A percentile compares a stretch with the other conserved stretches of the same genome.
These are phyloP conservation scores for Scytalopus superciliaris DNA, from an alignment of 2,113 vertebrate species.

Conservation along the genomic window DNA sequence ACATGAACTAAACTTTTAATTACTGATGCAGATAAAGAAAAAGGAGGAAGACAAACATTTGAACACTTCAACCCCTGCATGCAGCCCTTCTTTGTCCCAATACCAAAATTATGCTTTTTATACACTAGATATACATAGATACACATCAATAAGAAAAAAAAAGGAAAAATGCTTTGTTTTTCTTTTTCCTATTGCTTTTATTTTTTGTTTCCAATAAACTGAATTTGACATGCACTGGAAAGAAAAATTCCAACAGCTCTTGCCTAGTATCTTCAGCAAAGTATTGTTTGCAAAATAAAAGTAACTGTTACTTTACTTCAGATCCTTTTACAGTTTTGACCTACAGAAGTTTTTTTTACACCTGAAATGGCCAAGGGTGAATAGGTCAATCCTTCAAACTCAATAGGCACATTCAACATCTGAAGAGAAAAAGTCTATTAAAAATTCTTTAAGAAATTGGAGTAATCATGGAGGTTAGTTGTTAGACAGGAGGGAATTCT, in stretches of 20 bases:
- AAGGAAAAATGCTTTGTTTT: background rate
- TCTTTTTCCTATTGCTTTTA: background rate
- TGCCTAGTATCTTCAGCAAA: background rate
- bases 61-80: background rate
- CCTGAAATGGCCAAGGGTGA: constrained; percentile 5
- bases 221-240: background rate
- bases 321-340: constrained; percentile 16
- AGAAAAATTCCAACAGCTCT: background rate
- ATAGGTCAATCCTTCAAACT: constrained; percentile 14
- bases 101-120: background rate
- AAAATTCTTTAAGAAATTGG: constrained; percentile 38
- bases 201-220: background rate
- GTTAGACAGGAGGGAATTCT: constrained; percentile 37
- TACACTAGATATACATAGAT: rapidly evolving
- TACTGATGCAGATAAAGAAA: background rate
- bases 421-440: background rate
- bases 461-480: background rate
- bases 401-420: constrained; percentile 8
- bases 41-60: background rate
- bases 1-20: background rate
- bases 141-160: background rate
- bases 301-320: background rate
- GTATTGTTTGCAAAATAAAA: background rate
- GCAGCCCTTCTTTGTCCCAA: background rate
- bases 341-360: constrained; percentile 9